A percentile compares a stretch with the other conserved stretches of the same genome.
phyloP scores from a whole-genome alignment of 2,113 vertebrate genomes.

The Carollia perspicillata region DNA sequence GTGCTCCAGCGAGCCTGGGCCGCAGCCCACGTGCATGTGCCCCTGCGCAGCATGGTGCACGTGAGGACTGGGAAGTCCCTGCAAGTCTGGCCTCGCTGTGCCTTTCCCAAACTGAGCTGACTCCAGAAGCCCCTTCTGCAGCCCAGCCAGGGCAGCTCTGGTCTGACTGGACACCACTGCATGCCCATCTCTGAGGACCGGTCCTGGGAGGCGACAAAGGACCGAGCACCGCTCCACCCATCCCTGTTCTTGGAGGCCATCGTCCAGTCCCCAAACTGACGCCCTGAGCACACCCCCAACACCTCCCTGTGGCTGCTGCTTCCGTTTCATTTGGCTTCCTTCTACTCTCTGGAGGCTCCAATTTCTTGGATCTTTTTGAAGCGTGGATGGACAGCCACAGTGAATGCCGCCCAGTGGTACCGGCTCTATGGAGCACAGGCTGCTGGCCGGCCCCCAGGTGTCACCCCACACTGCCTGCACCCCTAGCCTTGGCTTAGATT shows the following conservation, averaged over 20 bases:
- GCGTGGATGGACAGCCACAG: background rate
- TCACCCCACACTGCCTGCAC: background rate
- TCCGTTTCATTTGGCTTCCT: background rate
- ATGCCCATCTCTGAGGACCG: background rate
- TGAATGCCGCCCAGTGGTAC: rapidly evolving
- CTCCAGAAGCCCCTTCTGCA: background rate
- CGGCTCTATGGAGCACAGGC: rapidly evolving
- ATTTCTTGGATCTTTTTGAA: background rate
- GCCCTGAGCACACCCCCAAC: background rate
- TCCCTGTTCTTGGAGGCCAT: background rate
- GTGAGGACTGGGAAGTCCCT: background rate
- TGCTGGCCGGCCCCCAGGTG: rapidly evolving
- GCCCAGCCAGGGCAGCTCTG: background rate
- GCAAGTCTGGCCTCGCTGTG: background rate
- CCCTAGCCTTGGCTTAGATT: background rate
- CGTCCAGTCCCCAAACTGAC: rapidly evolving
- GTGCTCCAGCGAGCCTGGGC: background rate
- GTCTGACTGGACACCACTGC: rapidly evolving
- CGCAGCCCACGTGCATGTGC: rapidly evolving
- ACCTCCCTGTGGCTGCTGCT: rapidly evolving
- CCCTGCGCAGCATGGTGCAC: background rate
- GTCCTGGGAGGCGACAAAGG: background rate
- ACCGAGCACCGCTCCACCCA: background rate
- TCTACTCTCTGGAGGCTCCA: background rate
- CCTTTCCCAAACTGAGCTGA: background rate